These are phyloP conservation scores for Orthosia incerta DNA, from an alignment of 2,888 invertebrate species.

Conservation along the genomic window DNA sequence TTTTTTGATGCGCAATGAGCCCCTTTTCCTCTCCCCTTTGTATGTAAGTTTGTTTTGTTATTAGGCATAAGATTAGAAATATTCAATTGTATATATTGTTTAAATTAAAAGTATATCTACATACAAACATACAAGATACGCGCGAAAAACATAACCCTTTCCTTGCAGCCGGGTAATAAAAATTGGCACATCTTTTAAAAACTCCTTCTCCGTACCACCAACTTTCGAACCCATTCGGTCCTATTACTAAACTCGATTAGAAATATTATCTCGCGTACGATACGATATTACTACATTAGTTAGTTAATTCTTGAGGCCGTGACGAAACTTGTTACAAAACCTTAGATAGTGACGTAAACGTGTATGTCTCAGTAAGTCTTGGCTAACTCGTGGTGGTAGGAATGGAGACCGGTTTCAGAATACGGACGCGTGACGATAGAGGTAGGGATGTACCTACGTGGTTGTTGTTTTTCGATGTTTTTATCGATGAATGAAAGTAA, in stretches of 20 bases:
- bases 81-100: too few species aligned
- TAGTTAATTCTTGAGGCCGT: constrained; percentile 32
- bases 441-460: constrained; percentile 39
- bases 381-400: constrained; percentile 25
- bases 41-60: too few species aligned
- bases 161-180: too few species aligned
- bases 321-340: constrained; percentile 56
- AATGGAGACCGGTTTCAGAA: constrained; percentile 54
- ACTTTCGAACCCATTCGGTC: constrained; percentile 16
- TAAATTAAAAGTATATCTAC: too few species aligned
- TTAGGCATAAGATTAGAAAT: too few species aligned
- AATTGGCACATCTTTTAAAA: not conserved
- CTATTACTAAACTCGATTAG: constrained; percentile 43
- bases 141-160: too few species aligned
- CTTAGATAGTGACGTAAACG: constrained; percentile 55
- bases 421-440: constrained; percentile 55
- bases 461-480: constrained; percentile 12
- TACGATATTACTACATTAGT: constrained; percentile 6
- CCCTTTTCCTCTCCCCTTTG: too few species aligned
- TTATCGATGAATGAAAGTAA: constrained; percentile 37
- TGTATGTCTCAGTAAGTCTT: constrained; percentile 33
- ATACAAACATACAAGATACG: too few species aligned
- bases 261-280: constrained; percentile 31
- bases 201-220: not conserved
- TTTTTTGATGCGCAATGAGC: too few species aligned